Evolutionary conservation across 2,888 invertebrate species (phyloP).

Genomic region (Sarcophaga rosellei): DNA sequence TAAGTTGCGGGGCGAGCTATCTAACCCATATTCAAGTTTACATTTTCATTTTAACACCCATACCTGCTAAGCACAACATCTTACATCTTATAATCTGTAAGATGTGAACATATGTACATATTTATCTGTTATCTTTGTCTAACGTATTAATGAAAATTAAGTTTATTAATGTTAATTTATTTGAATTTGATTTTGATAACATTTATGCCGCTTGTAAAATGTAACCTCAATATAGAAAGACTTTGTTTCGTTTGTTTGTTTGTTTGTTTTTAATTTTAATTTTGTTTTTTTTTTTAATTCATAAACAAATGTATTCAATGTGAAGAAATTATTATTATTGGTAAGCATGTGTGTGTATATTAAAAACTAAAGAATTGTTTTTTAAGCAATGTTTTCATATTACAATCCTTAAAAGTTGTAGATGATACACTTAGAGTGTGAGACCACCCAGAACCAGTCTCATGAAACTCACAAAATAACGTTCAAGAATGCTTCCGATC

Average conservation of each 20-base stretch:
- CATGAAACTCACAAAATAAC: too few species aligned
- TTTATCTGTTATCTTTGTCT: too few species aligned
- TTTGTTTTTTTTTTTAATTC: not conserved
- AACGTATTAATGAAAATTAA: not conserved
- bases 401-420: not conserved
- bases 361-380: too few species aligned
- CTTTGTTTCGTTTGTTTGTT: not conserved
- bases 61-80: not conserved
- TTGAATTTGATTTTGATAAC: not conserved
- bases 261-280: not conserved
- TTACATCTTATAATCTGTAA: too few species aligned
- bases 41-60: not conserved
- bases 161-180: not conserved
- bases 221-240: not conserved
- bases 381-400: not conserved
- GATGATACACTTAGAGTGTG: too few species aligned
- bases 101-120: too few species aligned
- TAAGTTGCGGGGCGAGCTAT: constrained; percentile 11
- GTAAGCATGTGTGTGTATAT: too few species aligned
- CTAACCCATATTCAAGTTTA: not conserved
- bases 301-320: constrained; percentile 10
- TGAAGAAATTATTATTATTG: too few species aligned
- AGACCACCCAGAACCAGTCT: too few species aligned
- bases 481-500: too few species aligned
- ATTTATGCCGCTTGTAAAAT: not conserved